A percentile compares a stretch with the other conserved stretches of the same genome.
phyloP scores from a whole-genome alignment of 1,140 invertebrate genomes.

The Diprion similis region DNA sequence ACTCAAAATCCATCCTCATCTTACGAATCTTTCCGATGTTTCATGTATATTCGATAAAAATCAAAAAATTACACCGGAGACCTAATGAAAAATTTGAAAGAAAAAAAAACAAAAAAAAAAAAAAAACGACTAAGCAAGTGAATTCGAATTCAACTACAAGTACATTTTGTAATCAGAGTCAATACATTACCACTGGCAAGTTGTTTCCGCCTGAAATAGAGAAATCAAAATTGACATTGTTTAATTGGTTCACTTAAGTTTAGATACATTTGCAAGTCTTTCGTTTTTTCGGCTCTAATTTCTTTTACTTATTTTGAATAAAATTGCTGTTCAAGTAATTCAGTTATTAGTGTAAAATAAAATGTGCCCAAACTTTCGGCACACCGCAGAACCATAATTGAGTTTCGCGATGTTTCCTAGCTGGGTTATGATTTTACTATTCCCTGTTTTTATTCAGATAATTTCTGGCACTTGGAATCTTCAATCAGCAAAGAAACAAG shows the following conservation, averaged over 20 bases:
- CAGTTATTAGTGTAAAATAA: conserved; percentile 10
- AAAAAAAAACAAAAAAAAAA: conserved; percentile 30
- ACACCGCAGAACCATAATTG: conserved; percentile 9
- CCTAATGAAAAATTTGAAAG: background rate
- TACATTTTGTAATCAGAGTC: conserved; percentile 29
- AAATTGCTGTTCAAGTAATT: background rate
- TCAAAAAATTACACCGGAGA: background rate
- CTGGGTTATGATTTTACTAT: background rate
- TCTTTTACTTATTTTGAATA: background rate
- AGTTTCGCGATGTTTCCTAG: conserved; percentile 8
- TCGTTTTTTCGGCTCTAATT: no score
- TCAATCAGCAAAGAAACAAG: conserved; percentile 7
- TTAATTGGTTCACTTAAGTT: conserved; percentile 9
- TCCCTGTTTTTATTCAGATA: background rate
- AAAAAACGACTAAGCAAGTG: conserved; percentile 24
- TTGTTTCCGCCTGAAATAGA: conserved; percentile 54
- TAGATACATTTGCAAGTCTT: background rate
- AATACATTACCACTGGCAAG: conserved; percentile 61
- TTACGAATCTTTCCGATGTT: background rate
- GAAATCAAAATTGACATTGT: conserved; percentile 17
- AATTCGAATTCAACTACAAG: conserved; percentile 18
- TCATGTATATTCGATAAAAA: background rate
- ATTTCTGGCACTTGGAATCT: conserved; percentile 15
- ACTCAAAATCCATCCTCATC: background rate
- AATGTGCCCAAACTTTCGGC: conserved; percentile 11